Evolutionary conservation across 2,888 invertebrate species (phyloP).

Genomic region (Escarpia spicata): DNA sequence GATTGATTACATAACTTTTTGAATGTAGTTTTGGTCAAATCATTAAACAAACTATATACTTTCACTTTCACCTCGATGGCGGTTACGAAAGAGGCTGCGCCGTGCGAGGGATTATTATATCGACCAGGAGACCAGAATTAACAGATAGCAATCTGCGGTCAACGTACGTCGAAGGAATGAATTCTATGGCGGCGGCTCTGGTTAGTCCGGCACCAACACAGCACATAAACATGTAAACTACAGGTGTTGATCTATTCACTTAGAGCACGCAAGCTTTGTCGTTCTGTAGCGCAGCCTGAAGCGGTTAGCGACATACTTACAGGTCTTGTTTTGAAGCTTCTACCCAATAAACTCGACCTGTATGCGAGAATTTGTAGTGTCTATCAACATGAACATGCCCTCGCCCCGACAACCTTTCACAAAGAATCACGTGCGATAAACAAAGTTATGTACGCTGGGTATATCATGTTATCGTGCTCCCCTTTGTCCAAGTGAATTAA

Average conservation of each 20-base stretch:
- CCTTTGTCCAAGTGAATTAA: too few relatives aligned
- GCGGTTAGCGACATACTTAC: background rate
- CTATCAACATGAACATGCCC: too few relatives aligned
- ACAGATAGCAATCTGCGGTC: constrained; percentile 5
- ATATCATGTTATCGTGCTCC: too few relatives aligned
- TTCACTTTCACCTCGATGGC: background rate
- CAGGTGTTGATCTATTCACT: background rate
- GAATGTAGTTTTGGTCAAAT: too few relatives aligned
- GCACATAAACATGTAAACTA: background rate
- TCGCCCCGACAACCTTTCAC: too few relatives aligned
- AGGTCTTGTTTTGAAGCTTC: background rate
- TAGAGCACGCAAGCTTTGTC: background rate
- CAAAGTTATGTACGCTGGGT: too few relatives aligned
- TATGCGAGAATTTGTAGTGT: too few relatives aligned
- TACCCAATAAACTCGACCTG: background rate
- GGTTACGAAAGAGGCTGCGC: background rate
- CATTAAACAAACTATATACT: too few relatives aligned
- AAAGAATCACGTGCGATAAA: too few relatives aligned
- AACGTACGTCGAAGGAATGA: background rate
- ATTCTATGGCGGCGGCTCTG: background rate
- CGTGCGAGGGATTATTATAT: background rate
- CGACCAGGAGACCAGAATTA: background rate
- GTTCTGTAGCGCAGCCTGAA: background rate
- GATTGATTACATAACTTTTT: too few relatives aligned
- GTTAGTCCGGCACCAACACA: background rate